Evolutionary conservation across 2,888 invertebrate species (phyloP).

Genomic region (Trisateles emortualis): DNA sequence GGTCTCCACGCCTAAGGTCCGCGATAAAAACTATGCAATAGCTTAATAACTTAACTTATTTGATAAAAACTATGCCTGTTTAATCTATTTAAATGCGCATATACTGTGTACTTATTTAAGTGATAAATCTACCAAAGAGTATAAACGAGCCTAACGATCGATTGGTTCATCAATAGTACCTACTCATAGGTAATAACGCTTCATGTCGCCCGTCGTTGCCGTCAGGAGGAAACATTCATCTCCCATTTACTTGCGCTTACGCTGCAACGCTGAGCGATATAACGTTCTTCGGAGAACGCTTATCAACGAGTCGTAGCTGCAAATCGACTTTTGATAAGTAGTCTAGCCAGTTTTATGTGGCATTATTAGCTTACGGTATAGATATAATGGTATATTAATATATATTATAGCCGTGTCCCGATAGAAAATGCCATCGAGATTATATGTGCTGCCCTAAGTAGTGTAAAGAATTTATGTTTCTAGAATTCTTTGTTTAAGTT

Average conservation of each 20-base stretch:
- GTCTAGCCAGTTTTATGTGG: slow-evolving; percentile 16
- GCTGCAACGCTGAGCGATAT: neutral
- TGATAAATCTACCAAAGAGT: neutral
- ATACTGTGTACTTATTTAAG: no score
- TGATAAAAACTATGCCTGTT: no score
- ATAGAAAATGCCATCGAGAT: no score
- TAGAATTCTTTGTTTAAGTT: no score
- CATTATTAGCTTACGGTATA: neutral
- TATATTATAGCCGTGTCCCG: no score
- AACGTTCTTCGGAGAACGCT: slow-evolving; percentile 7
- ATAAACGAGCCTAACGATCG: neutral
- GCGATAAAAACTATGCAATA: no score
- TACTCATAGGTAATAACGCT: slow-evolving; percentile 10
- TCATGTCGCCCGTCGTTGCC: neutral
- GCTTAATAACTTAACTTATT: no score
- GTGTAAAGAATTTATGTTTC: no score
- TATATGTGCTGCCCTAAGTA: no score
- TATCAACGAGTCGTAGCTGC: slow-evolving; percentile 26
- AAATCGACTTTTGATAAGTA: slow-evolving; percentile 31
- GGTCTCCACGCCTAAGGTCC: no score
- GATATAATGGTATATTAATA: no score
- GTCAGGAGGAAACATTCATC: slow-evolving; percentile 5
- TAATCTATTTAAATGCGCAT: no score
- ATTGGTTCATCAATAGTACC: slow-evolving; percentile 5
- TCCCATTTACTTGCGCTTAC: slow-evolving; percentile 20